Evolutionary conservation across 1,140 invertebrate genomes (phyloP).

Genomic region (Macrostomum lignano): DNA sequence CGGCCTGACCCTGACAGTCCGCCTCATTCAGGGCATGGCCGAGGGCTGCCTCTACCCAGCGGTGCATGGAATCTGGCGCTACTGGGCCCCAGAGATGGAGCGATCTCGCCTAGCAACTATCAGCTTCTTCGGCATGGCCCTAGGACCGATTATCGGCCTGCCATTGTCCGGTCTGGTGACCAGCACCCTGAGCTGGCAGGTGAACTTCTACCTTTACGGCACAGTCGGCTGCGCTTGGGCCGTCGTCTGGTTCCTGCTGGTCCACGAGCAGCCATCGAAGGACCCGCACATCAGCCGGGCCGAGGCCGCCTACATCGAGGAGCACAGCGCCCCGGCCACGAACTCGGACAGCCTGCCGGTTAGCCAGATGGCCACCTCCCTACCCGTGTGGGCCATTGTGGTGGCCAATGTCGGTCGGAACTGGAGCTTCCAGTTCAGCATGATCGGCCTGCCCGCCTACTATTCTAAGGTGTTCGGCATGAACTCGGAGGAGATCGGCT

Average conservation of each 20-base stretch:
- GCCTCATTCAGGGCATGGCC: constrained; percentile 5
- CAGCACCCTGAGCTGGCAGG: neutral
- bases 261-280: neutral
- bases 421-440: constrained; percentile 5
- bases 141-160: constrained; percentile 6
- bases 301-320: neutral
- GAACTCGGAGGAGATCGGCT: neutral
- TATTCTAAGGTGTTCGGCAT: neutral
- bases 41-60: constrained; percentile 1
- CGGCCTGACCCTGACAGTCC: neutral
- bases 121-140: constrained; percentile 2
- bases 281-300: neutral
- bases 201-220: constrained; percentile 1
- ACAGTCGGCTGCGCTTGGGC: neutral
- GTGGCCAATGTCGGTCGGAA: constrained; percentile 4
- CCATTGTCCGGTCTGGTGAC: constrained; percentile 3
- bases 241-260: neutral
- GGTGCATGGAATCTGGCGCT: constrained; percentile 1
- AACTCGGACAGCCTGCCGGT: neutral
- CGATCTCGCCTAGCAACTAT: neutral
- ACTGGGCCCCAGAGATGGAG: constrained; percentile 5
- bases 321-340: neutral
- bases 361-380: neutral
- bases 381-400: constrained; percentile 5
- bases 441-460: constrained; percentile 2